phyloP scores from a whole-genome alignment of 2,113 vertebrate species.

The Charadrius vociferus region DNA sequence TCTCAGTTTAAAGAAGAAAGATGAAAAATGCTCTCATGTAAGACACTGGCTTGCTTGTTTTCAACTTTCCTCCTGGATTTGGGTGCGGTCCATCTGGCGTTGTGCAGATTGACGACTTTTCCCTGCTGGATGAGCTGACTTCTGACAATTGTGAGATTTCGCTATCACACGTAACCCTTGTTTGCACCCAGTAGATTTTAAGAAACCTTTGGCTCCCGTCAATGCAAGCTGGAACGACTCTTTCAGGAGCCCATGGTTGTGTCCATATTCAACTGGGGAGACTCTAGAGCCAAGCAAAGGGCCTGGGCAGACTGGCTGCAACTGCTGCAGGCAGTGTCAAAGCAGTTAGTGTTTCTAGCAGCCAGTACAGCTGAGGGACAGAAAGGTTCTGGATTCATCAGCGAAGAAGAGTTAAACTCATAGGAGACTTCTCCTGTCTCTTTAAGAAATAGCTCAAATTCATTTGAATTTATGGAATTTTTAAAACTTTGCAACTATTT shows the following conservation, averaged over 20 bases:
- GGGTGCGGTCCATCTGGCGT: background rate
- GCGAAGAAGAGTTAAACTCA: background rate
- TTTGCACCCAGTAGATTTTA: background rate
- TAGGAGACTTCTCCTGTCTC: background rate
- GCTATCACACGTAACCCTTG: background rate
- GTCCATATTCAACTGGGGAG: background rate
- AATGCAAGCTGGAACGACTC: background rate
- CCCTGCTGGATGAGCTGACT: background rate
- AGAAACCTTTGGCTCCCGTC: background rate
- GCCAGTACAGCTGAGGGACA: background rate
- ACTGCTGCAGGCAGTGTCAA: background rate
- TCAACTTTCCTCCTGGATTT: background rate
- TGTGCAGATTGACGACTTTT: background rate
- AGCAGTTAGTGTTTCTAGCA: background rate
- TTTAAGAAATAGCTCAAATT: background rate
- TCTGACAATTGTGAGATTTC: background rate
- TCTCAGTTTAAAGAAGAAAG: background rate
- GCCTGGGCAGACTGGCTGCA: background rate
- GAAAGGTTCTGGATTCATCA: background rate
- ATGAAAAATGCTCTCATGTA: background rate
- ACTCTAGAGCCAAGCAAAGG: background rate
- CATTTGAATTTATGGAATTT: background rate
- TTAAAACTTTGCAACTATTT: background rate
- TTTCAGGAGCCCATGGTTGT: background rate
- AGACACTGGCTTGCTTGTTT: background rate